Percentiles rank a stretch among this genome's conserved stretches.
Evolutionary conservation across 2,888 invertebrate genomes (phyloP).

Genomic region (Nudaria mundana): DNA sequence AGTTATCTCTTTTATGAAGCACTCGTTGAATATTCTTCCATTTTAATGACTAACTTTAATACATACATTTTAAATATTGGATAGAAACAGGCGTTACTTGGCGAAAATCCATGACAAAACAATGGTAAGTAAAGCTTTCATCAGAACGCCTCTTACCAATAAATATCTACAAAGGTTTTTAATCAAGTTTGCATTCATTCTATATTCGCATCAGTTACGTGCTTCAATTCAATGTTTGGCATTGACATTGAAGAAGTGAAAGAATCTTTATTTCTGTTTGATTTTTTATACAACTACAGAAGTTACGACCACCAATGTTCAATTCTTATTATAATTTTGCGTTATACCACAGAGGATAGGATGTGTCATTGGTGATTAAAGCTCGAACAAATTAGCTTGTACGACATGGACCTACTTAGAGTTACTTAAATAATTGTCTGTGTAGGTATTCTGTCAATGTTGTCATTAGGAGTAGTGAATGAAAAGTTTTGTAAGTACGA

Average conservation of each 20-base stretch:
- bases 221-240: constrained; percentile 26
- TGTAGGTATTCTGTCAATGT: not conserved
- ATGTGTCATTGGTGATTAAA: too few relatives aligned
- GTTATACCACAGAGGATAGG: too few relatives aligned
- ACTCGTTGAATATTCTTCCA: not conserved
- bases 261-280: constrained; percentile 28
- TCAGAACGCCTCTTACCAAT: not conserved
- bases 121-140: not conserved
- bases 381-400: too few relatives aligned
- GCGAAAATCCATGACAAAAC: too few relatives aligned
- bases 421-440: too few relatives aligned
- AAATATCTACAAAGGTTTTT: constrained; percentile 7
- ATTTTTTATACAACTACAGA: constrained; percentile 28
- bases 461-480: constrained; percentile 16
- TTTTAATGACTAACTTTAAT: not conserved
- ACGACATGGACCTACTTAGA: too few relatives aligned
- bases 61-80: too few relatives aligned
- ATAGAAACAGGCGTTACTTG: too few relatives aligned
- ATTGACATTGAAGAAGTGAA: constrained; percentile 33
- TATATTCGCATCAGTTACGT: constrained; percentile 18
- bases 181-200: constrained; percentile 18
- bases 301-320: constrained; percentile 15
- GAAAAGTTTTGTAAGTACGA: constrained; percentile 22
- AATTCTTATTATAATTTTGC: too few relatives aligned
- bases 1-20: not conserved